Conservation (phyloP, 2,888 invertebrate species). For the Molorchus minor region DNA sequence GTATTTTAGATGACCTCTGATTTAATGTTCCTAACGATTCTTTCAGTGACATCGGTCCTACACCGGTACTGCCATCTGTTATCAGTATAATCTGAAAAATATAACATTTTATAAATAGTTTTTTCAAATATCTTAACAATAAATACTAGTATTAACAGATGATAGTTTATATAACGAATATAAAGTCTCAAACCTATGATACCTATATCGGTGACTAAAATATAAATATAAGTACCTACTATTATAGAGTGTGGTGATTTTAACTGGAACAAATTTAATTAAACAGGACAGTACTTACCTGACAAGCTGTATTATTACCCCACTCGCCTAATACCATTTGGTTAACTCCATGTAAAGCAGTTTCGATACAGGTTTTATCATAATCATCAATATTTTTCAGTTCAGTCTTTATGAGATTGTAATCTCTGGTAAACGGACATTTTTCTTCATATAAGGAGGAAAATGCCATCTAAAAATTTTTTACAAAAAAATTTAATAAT, state of each 20-base stretch:
- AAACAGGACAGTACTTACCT: conserved; percentile 63
- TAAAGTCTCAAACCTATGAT: no score
- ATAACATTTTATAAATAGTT: background rate
- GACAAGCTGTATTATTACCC: conserved; percentile 88
- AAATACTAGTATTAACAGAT: no score
- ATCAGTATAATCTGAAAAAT: conserved; percentile 73
- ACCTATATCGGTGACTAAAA: no score
- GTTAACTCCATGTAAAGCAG: conserved; percentile 81
- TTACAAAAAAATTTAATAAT: no score
- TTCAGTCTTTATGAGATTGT: conserved; percentile 79
- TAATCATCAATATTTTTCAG: conserved; percentile 81
- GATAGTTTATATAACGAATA: no score
- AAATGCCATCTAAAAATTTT: conserved; percentile 58
- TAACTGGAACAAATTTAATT: no score
- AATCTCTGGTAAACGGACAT: conserved; percentile 89
- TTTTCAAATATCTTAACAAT: no score
- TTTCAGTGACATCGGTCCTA: conserved; percentile 72
- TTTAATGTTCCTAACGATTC: conserved; percentile 66
- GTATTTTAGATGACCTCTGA: conserved; percentile 61
- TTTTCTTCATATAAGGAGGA: conserved; percentile 68
- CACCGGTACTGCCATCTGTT: conserved; percentile 79
- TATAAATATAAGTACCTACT: background rate
- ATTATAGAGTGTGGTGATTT: background rate
- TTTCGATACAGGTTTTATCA: conserved; percentile 87
- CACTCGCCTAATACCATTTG: conserved; percentile 85